A percentile compares a stretch with the other conserved stretches of the same genome.
Evolutionary conservation across 2,113 vertebrate genomes (phyloP).

Genomic region (Ascaphus truei): DNA sequence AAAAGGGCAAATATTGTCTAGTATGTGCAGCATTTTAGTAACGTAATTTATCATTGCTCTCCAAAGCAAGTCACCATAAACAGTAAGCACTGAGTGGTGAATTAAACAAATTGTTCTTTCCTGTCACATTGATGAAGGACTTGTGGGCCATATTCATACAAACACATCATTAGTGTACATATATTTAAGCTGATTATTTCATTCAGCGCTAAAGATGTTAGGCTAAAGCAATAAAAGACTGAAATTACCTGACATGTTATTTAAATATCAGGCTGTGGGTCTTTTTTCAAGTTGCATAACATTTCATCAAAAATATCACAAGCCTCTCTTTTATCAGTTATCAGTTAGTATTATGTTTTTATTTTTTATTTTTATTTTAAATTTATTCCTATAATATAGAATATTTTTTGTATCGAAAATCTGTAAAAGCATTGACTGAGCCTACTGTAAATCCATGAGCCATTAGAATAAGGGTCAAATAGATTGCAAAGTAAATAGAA

Average conservation of each 20-base stretch:
- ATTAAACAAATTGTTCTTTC: constrained; percentile 56
- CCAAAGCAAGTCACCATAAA: constrained; percentile 48
- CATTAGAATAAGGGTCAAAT: too few relatives aligned
- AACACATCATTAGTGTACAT: constrained; percentile 81
- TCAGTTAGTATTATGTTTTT: not conserved
- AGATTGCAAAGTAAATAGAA: too few relatives aligned
- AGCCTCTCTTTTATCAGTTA: not conserved
- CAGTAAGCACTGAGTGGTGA: constrained; percentile 53
- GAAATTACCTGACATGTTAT: constrained; percentile 70
- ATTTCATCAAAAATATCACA: not conserved
- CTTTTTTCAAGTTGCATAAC: constrained; percentile 1
- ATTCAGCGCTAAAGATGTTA: constrained; percentile 72
- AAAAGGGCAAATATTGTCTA: constrained; percentile 1
- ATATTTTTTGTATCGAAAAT: too few relatives aligned
- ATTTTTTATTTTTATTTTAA: too few relatives aligned
- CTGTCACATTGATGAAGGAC: constrained; percentile 64
- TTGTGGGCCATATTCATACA: constrained; percentile 74
- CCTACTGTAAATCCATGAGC: too few relatives aligned
- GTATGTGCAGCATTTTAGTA: not conserved
- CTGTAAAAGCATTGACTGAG: too few relatives aligned
- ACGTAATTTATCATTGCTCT: constrained; percentile 46
- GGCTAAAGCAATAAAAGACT: constrained; percentile 77
- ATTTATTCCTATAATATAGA: too few relatives aligned
- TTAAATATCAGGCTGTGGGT: constrained; percentile 60
- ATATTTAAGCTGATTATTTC: constrained; percentile 86